These are phyloP conservation scores for Amphipyra berbera DNA, from an alignment of 2,888 invertebrate genomes.

Conservation along the genomic window DNA sequence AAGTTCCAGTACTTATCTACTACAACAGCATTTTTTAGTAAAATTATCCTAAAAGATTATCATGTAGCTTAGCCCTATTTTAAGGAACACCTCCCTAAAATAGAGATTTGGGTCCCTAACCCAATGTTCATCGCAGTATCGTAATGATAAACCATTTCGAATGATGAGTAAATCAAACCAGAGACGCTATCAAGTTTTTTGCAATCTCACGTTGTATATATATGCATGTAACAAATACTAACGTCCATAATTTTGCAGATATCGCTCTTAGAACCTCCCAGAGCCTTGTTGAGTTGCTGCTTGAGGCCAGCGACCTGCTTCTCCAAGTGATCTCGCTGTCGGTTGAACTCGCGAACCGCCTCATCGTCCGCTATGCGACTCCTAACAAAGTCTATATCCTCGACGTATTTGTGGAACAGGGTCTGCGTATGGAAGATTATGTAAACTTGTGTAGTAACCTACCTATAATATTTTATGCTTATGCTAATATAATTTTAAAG, in stretches of 20 bases:
- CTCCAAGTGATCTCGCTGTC: conserved; percentile 96
- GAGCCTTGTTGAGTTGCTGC: conserved; percentile 75
- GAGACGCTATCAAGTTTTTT: too few species aligned
- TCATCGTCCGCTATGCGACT: conserved; percentile 92
- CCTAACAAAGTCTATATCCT: conserved; percentile 92
- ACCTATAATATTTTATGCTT: too few species aligned
- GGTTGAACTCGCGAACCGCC: conserved; percentile 93
- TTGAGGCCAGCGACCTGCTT: conserved; percentile 84
- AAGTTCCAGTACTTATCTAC: too few species aligned
- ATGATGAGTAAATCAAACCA: too few species aligned
- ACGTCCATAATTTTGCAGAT: conserved; percentile 92
- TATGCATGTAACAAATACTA: conserved; percentile 49
- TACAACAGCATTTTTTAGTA: too few species aligned
- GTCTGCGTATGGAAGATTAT: conserved; percentile 72
- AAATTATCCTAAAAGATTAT: too few species aligned
- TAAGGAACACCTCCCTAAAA: too few species aligned
- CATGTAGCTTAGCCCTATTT: too few species aligned
- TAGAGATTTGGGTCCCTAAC: too few species aligned
- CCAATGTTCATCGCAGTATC: too few species aligned
- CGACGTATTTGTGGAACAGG: conserved; percentile 93
- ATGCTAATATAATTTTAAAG: not conserved
- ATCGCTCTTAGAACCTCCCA: conserved; percentile 87
- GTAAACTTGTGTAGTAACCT: not conserved
- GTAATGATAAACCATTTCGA: too few species aligned
- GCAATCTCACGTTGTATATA: too few species aligned